A percentile compares a stretch with the other conserved stretches of the same genome.
These are phyloP conservation scores for Grantiella picta DNA, from an alignment of 2,113 vertebrate genomes.

Conservation along the genomic window DNA sequence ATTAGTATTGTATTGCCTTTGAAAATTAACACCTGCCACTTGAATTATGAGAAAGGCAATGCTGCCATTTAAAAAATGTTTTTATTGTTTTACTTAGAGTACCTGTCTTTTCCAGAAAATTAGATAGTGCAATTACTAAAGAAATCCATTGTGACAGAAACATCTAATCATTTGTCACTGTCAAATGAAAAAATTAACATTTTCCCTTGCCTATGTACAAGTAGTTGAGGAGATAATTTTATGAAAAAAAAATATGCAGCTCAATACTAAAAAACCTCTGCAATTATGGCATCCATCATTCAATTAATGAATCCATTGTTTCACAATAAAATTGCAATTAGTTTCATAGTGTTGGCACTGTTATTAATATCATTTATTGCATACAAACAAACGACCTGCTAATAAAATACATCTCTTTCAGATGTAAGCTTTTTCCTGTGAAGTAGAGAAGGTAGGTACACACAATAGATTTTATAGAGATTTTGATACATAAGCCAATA, in stretches of 20 bases:
- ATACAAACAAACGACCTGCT: accelerated
- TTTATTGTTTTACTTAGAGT: neutral
- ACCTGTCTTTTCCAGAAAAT: neutral
- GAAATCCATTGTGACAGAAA: neutral
- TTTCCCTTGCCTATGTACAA: neutral
- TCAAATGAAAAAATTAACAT: neutral
- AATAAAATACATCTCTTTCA: neutral
- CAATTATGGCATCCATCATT: neutral
- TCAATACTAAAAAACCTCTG: accelerated
- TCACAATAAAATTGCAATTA: neutral
- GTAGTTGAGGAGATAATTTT: neutral
- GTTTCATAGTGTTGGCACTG: neutral
- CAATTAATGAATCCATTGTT: neutral
- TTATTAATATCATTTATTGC: neutral
- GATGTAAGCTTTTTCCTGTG: too few relatives aligned
- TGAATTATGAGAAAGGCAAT: neutral
- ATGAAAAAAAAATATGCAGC: neutral
- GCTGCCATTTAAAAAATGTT: neutral
- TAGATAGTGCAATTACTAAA: neutral
- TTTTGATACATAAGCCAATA: neutral
- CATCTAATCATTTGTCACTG: neutral
- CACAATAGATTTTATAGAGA: neutral
- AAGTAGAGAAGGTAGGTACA: neutral
- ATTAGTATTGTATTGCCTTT: neutral
- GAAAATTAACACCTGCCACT: neutral